These are phyloP conservation scores for Pteronotus mesoamericanus DNA, from an alignment of 2,797 vertebrate species.

Conservation along the genomic window DNA sequence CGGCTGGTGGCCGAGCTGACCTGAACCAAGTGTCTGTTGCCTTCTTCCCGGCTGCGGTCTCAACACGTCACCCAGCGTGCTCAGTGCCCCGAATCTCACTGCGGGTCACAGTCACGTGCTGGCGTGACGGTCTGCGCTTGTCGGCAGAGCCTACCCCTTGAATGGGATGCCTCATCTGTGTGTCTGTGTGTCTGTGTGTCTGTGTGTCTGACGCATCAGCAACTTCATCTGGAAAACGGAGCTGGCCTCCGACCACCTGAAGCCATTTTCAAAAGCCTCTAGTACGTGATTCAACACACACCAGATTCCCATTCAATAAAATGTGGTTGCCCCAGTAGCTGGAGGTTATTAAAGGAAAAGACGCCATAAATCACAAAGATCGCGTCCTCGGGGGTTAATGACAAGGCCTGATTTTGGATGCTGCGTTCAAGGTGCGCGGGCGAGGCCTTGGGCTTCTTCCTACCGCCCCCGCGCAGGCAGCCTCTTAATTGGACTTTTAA, in stretches of 20 bases:
- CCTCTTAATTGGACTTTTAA: constrained; percentile 61
- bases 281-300: neutral
- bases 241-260: neutral
- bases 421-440: neutral
- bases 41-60: accelerated
- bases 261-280: neutral
- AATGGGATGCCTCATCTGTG: neutral
- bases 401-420: neutral
- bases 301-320: neutral
- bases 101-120: accelerated
- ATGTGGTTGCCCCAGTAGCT: neutral
- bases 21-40: no score
- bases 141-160: neutral
- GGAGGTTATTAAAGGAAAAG: neutral
- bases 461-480: neutral
- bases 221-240: neutral
- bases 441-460: neutral
- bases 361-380: no score
- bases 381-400: neutral
- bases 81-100: accelerated
- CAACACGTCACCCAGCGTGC: accelerated
- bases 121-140: accelerated
- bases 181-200: no score
- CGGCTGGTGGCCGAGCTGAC: neutral
- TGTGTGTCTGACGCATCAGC: accelerated